A percentile compares a stretch with the other conserved stretches of the same genome.
Conservation (phyloP, 1,140 invertebrate species). For the Luehdorfia chinensis region DNA sequence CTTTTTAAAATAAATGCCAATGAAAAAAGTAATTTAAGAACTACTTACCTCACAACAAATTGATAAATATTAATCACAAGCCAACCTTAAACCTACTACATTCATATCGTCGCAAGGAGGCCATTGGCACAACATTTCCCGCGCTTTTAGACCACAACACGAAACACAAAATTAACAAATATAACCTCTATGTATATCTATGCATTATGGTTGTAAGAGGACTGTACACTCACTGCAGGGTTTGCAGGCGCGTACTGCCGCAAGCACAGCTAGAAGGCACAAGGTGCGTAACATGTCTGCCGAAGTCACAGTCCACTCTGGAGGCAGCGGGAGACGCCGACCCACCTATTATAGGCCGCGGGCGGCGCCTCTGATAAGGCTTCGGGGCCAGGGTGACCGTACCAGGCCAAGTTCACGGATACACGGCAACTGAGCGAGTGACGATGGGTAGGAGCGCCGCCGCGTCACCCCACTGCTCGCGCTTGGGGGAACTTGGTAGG, state of each 20-base stretch:
- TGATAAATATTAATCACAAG: background rate
- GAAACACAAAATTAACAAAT: slow-evolving; percentile 6
- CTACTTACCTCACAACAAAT: too few species aligned
- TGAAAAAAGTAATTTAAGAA: too few species aligned
- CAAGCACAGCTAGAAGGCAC: slow-evolving; percentile 53
- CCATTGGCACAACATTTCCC: slow-evolving; percentile 12
- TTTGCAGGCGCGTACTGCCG: slow-evolving; percentile 52
- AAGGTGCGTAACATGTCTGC: slow-evolving; percentile 64
- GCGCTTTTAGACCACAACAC: slow-evolving; percentile 11
- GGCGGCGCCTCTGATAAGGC: slow-evolving; percentile 68
- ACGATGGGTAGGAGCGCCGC: slow-evolving; percentile 27
- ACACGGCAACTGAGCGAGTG: slow-evolving; percentile 59
- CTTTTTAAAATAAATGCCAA: too few species aligned
- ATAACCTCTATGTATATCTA: background rate
- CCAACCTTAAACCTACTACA: background rate
- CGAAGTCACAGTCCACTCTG: slow-evolving; percentile 58
- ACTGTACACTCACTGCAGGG: slow-evolving; percentile 64
- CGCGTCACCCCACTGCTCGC: slow-evolving; percentile 49
- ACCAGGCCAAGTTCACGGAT: slow-evolving; percentile 70
- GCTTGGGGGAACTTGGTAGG: slow-evolving; percentile 33
- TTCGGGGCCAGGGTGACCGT: slow-evolving; percentile 67
- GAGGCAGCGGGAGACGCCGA: slow-evolving; percentile 64
- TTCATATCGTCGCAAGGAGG: background rate
- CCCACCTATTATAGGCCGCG: slow-evolving; percentile 73
- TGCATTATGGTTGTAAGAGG: background rate